These are phyloP conservation scores for Chaetogeoica ovagalla DNA, from an alignment of 2,888 invertebrate species.

Conservation along the genomic window DNA sequence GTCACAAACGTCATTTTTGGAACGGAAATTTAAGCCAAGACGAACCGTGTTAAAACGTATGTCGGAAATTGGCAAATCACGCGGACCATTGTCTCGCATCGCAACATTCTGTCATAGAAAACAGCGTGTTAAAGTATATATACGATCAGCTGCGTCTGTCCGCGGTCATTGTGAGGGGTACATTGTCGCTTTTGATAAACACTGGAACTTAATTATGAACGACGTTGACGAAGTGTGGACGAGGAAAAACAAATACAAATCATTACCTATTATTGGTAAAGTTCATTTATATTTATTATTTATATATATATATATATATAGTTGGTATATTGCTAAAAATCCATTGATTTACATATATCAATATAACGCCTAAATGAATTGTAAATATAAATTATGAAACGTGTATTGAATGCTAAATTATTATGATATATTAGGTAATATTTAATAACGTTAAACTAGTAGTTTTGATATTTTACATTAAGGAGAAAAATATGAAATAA, in stretches of 20 bases:
- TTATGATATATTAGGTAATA: neutral
- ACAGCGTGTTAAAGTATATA: slow-evolving; percentile 67
- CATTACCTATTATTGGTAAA: slow-evolving; percentile 68
- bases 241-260: slow-evolving; percentile 64
- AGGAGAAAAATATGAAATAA: no score
- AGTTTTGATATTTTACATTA: neutral
- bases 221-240: slow-evolving; percentile 84
- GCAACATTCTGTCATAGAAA: slow-evolving; percentile 57
- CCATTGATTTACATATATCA: neutral
- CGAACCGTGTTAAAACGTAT: slow-evolving; percentile 26
- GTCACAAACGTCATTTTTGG: slow-evolving; percentile 10
- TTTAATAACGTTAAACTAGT: neutral
- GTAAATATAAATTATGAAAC: neutral
- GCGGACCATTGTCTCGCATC: slow-evolving; percentile 43
- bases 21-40: neutral
- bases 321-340: no score
- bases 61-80: slow-evolving; percentile 47
- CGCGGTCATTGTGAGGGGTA: slow-evolving; percentile 79
- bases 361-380: neutral
- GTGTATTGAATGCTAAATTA: neutral
- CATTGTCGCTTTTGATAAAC: slow-evolving; percentile 86
- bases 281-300: neutral
- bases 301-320: no score
- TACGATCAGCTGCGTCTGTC: slow-evolving; percentile 72
- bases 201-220: slow-evolving; percentile 85